Evolutionary conservation across 2,888 invertebrate genomes (phyloP).

Genomic region (Sphinx pinastri): DNA sequence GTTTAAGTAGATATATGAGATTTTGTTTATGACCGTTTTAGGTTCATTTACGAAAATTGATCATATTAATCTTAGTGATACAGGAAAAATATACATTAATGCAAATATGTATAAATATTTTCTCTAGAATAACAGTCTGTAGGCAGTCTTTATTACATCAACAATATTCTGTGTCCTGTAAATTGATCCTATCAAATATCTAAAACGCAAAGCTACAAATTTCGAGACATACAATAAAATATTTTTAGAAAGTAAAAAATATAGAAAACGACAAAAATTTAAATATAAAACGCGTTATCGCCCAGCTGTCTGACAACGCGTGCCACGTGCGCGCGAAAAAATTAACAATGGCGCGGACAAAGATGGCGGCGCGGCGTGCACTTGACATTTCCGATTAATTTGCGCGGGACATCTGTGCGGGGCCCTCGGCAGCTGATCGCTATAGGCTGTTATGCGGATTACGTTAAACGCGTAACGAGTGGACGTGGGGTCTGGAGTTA

Average conservation of each 20-base stretch:
- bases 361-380: slow-evolving; percentile 78
- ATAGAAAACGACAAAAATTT: slow-evolving; percentile 24
- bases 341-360: slow-evolving; percentile 63
- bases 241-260: slow-evolving; percentile 44
- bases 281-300: slow-evolving; percentile 55
- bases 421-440: slow-evolving; percentile 78
- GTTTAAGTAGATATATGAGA: too few species aligned
- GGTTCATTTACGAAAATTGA: too few species aligned
- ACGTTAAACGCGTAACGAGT: slow-evolving; percentile 44
- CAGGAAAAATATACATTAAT: too few species aligned
- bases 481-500: slow-evolving; percentile 21
- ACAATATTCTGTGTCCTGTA: too few species aligned
- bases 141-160: too few species aligned
- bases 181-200: too few species aligned
- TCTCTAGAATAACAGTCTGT: too few species aligned
- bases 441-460: slow-evolving; percentile 70
- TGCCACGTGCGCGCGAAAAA: slow-evolving; percentile 78
- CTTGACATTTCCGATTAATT: slow-evolving; percentile 84
- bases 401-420: slow-evolving; percentile 81
- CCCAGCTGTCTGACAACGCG: slow-evolving; percentile 77
- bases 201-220: too few species aligned
- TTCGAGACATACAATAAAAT: background rate
- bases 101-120: too few species aligned
- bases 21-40: too few species aligned
- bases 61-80: too few species aligned